A percentile compares a stretch with the other conserved stretches of the same genome.
These are phyloP conservation scores for Lagorchestes hirsutus DNA, from an alignment of 2,797 vertebrate genomes.

Conservation along the genomic window DNA sequence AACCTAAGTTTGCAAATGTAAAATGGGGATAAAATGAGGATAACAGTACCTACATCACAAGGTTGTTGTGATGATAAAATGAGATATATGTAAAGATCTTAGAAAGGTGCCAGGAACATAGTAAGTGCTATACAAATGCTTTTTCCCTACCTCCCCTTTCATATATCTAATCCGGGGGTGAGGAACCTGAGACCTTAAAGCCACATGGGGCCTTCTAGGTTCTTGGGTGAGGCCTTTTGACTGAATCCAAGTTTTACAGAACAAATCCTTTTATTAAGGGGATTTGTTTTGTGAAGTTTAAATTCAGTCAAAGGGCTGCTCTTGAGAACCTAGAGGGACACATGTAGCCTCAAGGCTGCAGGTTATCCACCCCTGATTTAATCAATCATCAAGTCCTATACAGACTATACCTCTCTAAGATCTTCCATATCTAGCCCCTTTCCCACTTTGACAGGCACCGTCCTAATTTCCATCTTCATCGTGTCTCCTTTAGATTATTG, in stretches of 20 bases:
- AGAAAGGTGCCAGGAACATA: neutral
- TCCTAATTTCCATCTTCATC: neutral
- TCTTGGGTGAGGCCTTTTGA: no score
- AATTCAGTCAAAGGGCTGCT: no score
- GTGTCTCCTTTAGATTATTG: neutral
- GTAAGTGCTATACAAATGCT: neutral
- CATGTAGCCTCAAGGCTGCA: no score
- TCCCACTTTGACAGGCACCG: neutral
- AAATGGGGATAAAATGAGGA: neutral
- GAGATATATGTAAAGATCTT: neutral
- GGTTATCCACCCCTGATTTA: no score
- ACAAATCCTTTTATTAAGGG: no score
- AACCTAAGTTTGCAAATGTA: neutral
- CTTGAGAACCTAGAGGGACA: no score
- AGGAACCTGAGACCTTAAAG: no score
- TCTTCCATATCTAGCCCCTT: neutral
- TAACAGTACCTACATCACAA: neutral
- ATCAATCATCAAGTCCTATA: neutral
- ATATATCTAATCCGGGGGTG: neutral
- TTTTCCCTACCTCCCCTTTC: neutral
- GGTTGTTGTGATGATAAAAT: neutral
- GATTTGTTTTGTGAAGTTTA: no score
- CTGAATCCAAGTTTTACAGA: no score
- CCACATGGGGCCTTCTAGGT: no score
- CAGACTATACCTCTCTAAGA: neutral